Percentiles rank a stretch among this genome's conserved stretches.
These are phyloP conservation scores for Umimayanthus kanabou DNA, from an alignment of 92 coral and sea anemone genomes.

Conservation along the genomic window DNA sequence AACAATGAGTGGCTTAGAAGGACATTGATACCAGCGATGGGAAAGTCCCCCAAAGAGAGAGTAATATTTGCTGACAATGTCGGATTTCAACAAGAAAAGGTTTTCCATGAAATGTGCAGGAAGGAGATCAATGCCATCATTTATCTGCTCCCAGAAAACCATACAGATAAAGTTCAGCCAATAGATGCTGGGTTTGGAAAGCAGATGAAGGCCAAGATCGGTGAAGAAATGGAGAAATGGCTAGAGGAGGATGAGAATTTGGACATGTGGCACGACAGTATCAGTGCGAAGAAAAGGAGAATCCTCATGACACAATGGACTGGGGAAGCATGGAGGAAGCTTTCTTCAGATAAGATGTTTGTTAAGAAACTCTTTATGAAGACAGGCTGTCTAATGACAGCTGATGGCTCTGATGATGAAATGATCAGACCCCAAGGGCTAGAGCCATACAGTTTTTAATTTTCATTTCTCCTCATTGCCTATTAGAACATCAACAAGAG, in stretches of 20 bases:
- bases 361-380: constrained; percentile 38
- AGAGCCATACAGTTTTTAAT: constrained; percentile 51
- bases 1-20: constrained; percentile 30
- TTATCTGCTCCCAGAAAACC: constrained; percentile 45
- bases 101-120: constrained; percentile 45
- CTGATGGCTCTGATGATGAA: constrained; percentile 59
- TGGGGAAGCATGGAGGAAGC: constrained; percentile 41
- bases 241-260: constrained; percentile 40
- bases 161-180: constrained; percentile 47
- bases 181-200: constrained; percentile 54
- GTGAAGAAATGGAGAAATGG: constrained; percentile 51
- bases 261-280: constrained; percentile 48
- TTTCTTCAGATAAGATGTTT: constrained; percentile 40
- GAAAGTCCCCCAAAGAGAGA: constrained; percentile 16
- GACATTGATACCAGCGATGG: constrained; percentile 37
- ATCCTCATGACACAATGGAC: constrained; percentile 44
- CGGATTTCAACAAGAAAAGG: constrained; percentile 42
- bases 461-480: constrained; percentile 16
- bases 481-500: too few species aligned
- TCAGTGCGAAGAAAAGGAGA: constrained; percentile 43
- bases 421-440: constrained; percentile 51
- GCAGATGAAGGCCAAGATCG: constrained; percentile 47
- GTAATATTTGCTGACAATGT: constrained; percentile 44
- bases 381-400: background rate
- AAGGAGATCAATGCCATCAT: constrained; percentile 32